phyloP scores from a whole-genome alignment of 2,797 vertebrate genomes.

The Phylloscopus collybita region DNA sequence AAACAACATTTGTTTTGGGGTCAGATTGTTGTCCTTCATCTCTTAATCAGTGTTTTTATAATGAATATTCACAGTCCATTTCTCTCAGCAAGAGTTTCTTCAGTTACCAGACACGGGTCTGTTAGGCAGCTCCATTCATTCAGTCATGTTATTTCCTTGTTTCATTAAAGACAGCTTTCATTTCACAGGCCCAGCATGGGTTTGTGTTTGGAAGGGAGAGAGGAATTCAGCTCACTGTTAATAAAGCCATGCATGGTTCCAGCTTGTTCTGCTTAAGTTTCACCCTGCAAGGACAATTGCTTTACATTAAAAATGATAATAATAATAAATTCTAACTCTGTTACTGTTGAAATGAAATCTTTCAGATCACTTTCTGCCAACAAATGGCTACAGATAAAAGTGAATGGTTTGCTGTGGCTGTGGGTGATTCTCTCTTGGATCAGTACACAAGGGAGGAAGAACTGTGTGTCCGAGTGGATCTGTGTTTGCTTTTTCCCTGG shows the following conservation, averaged over 20 bases:
- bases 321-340: background rate
- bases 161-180: conserved; percentile 54
- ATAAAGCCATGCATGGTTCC: background rate
- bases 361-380: background rate
- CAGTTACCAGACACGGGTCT: background rate
- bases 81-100: conserved; percentile 39
- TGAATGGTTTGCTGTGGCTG: background rate
- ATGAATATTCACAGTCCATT: conserved; percentile 37
- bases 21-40: background rate
- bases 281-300: conserved; percentile 28
- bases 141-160: conserved; percentile 29
- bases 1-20: background rate
- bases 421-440: background rate
- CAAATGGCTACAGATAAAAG: background rate
- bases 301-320: conserved; percentile 11
- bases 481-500: background rate
- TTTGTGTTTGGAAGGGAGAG: background rate
- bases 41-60: background rate
- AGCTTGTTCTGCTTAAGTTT: conserved; percentile 48
- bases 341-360: background rate
- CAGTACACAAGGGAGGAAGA: background rate
- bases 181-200: conserved; percentile 42
- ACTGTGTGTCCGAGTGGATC: accelerated
- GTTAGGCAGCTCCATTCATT: conserved; percentile 19
- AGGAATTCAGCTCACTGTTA: conserved; percentile 18